These are phyloP conservation scores for Melanerpes aurifrons DNA, from an alignment of 2,113 vertebrate species.

Conservation along the genomic window DNA sequence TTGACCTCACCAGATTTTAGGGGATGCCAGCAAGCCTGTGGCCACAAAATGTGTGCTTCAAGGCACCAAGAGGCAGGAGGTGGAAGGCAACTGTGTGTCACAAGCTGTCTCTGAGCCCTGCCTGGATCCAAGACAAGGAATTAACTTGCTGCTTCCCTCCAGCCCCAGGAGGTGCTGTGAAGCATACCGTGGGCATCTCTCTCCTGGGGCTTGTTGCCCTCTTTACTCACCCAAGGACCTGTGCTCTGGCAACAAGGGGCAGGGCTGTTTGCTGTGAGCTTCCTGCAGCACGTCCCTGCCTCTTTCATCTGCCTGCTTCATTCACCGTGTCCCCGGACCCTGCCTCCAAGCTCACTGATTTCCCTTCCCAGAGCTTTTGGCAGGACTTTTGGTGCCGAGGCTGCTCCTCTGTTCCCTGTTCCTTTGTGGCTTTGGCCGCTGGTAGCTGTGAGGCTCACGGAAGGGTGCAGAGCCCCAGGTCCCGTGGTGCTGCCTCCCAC, in stretches of 20 bases:
- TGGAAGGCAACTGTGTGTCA: neutral
- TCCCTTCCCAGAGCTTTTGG: neutral
- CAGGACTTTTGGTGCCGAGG: neutral
- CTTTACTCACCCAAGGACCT: neutral
- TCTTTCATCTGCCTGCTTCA: neutral
- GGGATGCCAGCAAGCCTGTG: neutral
- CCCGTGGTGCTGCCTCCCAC: neutral
- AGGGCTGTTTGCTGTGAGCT: neutral
- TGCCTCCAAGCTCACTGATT: neutral
- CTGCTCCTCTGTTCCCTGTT: neutral
- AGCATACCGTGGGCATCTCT: rapidly evolving
- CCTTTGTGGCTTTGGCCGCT: neutral
- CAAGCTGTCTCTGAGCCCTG: neutral
- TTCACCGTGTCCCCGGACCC: neutral
- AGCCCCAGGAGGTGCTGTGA: neutral
- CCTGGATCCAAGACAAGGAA: neutral
- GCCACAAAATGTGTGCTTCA: neutral
- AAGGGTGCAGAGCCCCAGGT: neutral
- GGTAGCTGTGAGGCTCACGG: neutral
- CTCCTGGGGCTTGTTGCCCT: neutral
- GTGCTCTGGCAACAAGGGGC: neutral
- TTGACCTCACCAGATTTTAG: rapidly evolving
- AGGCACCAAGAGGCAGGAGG: neutral
- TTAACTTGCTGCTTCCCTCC: neutral
- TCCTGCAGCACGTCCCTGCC: neutral